These are phyloP conservation scores for Apus apus DNA, from an alignment of 2,113 vertebrate species.

Conservation along the genomic window DNA sequence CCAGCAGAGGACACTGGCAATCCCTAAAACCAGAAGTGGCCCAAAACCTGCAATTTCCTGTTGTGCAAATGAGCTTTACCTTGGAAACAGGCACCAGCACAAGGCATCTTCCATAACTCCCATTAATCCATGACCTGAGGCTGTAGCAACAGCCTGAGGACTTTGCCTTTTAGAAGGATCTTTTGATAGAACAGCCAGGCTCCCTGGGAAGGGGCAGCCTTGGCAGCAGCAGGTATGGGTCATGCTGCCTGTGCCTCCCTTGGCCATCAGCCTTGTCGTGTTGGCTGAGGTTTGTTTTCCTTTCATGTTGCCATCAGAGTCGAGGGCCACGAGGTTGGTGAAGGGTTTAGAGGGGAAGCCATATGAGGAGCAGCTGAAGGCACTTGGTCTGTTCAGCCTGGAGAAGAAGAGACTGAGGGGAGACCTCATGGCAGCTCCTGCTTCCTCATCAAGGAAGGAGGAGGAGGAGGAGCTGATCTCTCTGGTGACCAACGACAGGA, in stretches of 20 bases:
- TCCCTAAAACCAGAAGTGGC: background rate
- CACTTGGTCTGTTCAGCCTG: too few relatives aligned
- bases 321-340: too few relatives aligned
- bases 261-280: rapidly evolving
- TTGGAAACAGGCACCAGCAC: background rate
- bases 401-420: too few relatives aligned
- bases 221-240: background rate
- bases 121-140: background rate
- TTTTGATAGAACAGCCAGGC: background rate
- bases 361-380: too few relatives aligned
- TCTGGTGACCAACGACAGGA: too few relatives aligned
- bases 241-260: background rate
- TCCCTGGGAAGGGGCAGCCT: background rate
- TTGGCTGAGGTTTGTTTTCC: background rate
- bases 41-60: background rate
- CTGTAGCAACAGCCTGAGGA: background rate
- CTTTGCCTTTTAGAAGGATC: background rate
- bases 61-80: background rate
- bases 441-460: too few relatives aligned
- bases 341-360: too few relatives aligned
- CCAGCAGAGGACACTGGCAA: background rate
- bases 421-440: too few relatives aligned
- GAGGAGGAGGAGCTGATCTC: too few relatives aligned
- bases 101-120: background rate
- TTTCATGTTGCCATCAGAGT: background rate